phyloP scores from a whole-genome alignment of 2,888 invertebrate species.

The Agonopterix subpropinquella region DNA sequence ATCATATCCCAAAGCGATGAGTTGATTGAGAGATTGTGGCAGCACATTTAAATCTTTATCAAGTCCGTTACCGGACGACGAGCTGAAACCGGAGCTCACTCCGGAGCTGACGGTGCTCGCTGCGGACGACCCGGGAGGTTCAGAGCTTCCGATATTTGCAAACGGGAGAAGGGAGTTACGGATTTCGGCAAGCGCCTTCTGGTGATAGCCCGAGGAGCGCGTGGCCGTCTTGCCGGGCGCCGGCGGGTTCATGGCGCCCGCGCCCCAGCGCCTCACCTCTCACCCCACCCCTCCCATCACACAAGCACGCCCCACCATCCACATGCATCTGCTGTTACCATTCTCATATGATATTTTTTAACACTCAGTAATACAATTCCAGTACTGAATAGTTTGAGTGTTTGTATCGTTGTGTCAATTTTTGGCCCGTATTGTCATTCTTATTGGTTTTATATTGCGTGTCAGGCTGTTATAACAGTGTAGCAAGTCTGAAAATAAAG shows the following conservation, averaged over 20 bases:
- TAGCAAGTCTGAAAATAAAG: too few species aligned
- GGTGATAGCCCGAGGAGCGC: conserved; percentile 87
- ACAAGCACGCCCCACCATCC: conserved; percentile 45
- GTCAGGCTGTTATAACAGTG: too few species aligned
- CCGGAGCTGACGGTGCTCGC: conserved; percentile 82
- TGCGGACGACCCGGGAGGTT: conserved; percentile 82
- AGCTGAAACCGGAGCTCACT: conserved; percentile 77
- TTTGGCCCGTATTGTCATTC: conserved; percentile 5
- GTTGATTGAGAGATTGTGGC: conserved; percentile 79
- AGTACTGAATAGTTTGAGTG: background rate
- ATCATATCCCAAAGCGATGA: conserved; percentile 83
- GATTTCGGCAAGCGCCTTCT: conserved; percentile 91
- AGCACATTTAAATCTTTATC: conserved; percentile 80
- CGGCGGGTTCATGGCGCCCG: conserved; percentile 79
- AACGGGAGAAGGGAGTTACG: conserved; percentile 88
- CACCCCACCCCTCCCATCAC: conserved; percentile 74
- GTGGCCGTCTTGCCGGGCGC: conserved; percentile 79
- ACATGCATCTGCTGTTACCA: conserved; percentile 30
- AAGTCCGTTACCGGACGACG: conserved; percentile 71
- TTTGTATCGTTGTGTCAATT: background rate
- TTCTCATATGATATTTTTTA: conserved; percentile 30
- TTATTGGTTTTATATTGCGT: background rate
- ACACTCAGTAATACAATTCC: conserved; percentile 26
- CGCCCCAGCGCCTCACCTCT: conserved; percentile 45
- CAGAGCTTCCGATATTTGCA: conserved; percentile 79